These are phyloP conservation scores for Gambelia wislizenii DNA, from an alignment of 2,797 vertebrate genomes.

Conservation along the genomic window DNA sequence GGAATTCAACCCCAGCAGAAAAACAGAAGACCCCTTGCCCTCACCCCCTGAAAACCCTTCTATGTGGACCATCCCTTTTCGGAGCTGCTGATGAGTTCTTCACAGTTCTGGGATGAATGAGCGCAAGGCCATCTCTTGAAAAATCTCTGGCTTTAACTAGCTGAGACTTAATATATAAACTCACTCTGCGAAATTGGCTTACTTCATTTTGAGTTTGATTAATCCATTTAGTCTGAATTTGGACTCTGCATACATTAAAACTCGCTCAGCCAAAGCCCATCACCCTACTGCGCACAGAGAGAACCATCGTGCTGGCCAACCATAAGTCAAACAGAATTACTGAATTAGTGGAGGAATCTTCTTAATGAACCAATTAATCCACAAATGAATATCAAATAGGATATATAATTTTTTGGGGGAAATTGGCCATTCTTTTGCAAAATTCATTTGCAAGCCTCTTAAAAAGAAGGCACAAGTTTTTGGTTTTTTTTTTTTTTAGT, in stretches of 20 bases:
- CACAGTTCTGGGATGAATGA: background rate
- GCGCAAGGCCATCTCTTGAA: no score
- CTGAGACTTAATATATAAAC: background rate
- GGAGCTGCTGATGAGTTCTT: background rate
- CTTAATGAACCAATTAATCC: constrained; percentile 15
- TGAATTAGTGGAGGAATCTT: background rate
- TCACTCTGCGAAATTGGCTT: background rate
- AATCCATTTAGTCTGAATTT: constrained; percentile 5
- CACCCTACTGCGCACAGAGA: background rate
- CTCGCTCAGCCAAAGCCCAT: background rate
- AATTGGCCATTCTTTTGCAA: background rate
- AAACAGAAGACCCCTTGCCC: no score
- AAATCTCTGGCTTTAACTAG: background rate
- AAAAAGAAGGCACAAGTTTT: background rate
- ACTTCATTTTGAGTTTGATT: background rate
- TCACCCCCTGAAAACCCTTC: no score
- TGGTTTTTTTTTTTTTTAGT: background rate
- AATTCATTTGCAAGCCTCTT: background rate
- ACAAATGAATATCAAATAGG: background rate
- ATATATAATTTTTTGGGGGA: background rate
- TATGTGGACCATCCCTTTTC: background rate
- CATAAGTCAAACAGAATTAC: background rate
- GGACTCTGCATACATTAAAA: constrained; percentile 1
- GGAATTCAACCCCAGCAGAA: no score
- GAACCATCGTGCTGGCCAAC: background rate